These are phyloP conservation scores for Salvator merianae DNA, from an alignment of 2,113 vertebrate species.

Conservation along the genomic window DNA sequence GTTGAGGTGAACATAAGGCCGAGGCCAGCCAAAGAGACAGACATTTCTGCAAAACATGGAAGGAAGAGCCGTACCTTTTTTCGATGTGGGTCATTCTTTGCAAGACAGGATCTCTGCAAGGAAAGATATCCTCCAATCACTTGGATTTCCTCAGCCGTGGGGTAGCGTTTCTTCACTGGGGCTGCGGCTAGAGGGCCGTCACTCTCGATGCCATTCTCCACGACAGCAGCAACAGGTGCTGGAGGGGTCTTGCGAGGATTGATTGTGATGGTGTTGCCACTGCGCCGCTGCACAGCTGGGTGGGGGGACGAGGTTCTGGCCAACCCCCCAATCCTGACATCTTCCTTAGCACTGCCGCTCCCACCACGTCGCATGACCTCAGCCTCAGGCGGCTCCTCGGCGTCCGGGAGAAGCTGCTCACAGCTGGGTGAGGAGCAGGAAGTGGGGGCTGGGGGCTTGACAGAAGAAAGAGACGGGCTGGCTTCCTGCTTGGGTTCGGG, in stretches of 20 bases:
- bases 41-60: neutral
- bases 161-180: constrained; percentile 83
- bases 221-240: neutral
- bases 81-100: constrained; percentile 74
- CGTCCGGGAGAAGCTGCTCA: constrained; percentile 21
- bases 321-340: constrained; percentile 45
- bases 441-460: constrained; percentile 26
- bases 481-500: constrained; percentile 20
- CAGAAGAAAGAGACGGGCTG: constrained; percentile 6
- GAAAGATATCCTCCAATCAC: constrained; percentile 90
- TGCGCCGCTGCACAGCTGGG: constrained; percentile 67
- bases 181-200: neutral
- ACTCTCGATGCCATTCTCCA: constrained; percentile 19
- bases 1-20: neutral
- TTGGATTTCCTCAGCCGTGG: constrained; percentile 87
- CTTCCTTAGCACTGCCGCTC: constrained; percentile 30
- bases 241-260: constrained; percentile 71
- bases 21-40: neutral
- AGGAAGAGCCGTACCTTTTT: constrained; percentile 80
- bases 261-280: constrained; percentile 89
- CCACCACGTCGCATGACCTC: constrained; percentile 22
- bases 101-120: constrained; percentile 85
- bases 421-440: constrained; percentile 31
- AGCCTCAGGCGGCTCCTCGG: constrained; percentile 9
- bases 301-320: constrained; percentile 7